Conservation (phyloP, 2,113 vertebrate genomes). For the Corynorhinus townsendii region DNA sequence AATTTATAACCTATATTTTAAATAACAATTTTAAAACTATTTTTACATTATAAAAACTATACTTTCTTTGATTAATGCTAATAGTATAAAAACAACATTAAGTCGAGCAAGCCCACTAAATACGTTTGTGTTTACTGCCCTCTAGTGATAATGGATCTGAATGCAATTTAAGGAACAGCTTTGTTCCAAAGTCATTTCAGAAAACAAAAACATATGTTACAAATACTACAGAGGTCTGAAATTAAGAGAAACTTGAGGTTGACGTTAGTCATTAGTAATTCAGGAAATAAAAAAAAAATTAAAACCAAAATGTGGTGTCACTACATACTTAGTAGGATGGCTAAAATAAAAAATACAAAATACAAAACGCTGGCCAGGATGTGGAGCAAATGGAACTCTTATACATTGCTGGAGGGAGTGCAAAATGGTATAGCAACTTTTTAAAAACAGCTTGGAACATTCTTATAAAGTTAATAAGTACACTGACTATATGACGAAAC, state of each 20-base stretch:
- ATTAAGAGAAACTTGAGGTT: not conserved
- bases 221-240: not conserved
- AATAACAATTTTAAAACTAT: not conserved
- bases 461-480: not conserved
- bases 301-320: not conserved
- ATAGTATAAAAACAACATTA: not conserved
- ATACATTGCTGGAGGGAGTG: not conserved
- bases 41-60: not conserved
- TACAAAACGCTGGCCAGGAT: not conserved
- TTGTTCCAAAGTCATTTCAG: not conserved
- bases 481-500: not conserved
- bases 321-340: not conserved
- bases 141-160: conserved; percentile 72
- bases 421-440: not conserved
- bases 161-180: not conserved
- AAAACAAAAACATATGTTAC: not conserved
- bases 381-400: not conserved
- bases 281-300: not conserved
- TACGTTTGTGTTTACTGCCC: conserved; percentile 78
- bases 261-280: not conserved
- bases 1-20: not conserved
- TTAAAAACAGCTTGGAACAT: not conserved
- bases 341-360: not conserved
- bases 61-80: not conserved
- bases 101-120: not conserved